These are phyloP conservation scores for Hemichromis elongatus DNA, from an alignment of 2,113 vertebrate genomes.

Conservation along the genomic window DNA sequence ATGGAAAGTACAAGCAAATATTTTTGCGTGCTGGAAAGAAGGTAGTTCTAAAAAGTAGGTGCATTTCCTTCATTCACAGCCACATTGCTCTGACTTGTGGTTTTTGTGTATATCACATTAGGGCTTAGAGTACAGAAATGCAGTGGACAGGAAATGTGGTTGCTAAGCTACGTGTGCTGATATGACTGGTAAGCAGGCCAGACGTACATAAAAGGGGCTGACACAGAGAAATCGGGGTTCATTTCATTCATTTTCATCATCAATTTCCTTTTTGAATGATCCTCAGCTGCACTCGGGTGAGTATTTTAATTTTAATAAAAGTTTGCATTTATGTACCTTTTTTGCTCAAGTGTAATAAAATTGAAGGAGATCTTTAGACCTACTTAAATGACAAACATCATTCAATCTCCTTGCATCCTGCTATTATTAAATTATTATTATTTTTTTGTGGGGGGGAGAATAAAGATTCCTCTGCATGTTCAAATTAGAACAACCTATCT, in stretches of 20 bases:
- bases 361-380: neutral
- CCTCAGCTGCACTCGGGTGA: neutral
- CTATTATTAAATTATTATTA: neutral
- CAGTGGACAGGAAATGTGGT: neutral
- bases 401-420: neutral
- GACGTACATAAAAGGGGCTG: neutral
- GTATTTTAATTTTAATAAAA: neutral
- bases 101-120: neutral
- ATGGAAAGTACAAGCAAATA: neutral
- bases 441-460: rapidly evolving
- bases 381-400: neutral
- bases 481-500: rapidly evolving
- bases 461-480: neutral
- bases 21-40: rapidly evolving
- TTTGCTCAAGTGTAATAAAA: neutral
- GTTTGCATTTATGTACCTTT: neutral
- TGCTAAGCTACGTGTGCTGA: neutral
- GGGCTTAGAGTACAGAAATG: neutral
- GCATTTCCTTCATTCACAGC: neutral
- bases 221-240: neutral
- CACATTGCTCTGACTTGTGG: neutral
- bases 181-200: neutral
- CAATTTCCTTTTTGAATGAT: rapidly evolving
- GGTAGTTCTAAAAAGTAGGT: neutral
- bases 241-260: rapidly evolving